Evolutionary conservation across 2,797 vertebrate genomes (phyloP).

Genomic region (Phylloscopus collybita): DNA sequence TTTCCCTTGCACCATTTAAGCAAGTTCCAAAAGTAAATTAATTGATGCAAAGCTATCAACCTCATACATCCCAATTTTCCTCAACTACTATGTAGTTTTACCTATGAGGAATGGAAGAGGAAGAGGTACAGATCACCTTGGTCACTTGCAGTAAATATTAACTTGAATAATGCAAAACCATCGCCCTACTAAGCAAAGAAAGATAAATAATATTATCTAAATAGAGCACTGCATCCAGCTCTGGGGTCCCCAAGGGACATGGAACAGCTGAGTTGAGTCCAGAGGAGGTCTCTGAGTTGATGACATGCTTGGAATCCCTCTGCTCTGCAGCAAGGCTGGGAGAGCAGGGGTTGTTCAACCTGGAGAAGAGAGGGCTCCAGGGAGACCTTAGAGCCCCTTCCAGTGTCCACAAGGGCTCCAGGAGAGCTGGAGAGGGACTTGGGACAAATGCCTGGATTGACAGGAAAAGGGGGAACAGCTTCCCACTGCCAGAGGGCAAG

Average conservation of each 20-base stretch:
- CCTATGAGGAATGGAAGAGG: rapidly evolving
- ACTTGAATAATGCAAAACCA: neutral
- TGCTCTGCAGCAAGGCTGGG: neutral
- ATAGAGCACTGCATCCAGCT: neutral
- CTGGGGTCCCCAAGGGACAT: neutral
- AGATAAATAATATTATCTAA: neutral
- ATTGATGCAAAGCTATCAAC: neutral
- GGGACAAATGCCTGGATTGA: neutral
- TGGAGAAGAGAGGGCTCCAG: neutral
- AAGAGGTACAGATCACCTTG: too few species aligned
- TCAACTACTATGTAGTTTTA: rapidly evolving
- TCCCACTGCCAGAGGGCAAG: neutral
- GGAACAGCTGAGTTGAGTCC: neutral
- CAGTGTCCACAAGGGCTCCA: neutral
- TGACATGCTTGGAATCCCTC: neutral
- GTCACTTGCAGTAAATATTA: neutral
- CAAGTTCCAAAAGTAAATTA: neutral
- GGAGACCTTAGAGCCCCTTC: neutral
- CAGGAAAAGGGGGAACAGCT: neutral
- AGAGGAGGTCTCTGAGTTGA: neutral
- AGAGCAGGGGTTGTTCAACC: neutral
- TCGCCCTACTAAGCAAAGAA: rapidly evolving
- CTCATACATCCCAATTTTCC: neutral
- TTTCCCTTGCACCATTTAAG: neutral
- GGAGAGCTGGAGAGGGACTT: neutral